Conservation (phyloP, 2,888 invertebrate species). For the Conops quadrifasciatus region DNA sequence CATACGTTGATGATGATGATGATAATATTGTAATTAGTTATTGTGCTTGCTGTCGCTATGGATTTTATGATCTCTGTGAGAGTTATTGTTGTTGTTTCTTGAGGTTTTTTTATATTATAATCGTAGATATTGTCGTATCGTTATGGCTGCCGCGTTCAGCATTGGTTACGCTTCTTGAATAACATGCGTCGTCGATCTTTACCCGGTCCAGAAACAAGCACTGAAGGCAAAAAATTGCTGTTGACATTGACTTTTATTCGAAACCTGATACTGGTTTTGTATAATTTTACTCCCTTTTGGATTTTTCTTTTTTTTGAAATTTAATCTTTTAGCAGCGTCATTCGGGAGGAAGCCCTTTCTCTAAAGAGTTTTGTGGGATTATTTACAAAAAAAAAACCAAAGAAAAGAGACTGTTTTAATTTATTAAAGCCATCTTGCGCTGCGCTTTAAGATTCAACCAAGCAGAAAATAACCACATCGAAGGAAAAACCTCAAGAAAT, state of each 20-base stretch:
- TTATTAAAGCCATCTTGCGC: too few relatives aligned
- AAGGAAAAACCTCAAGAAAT: too few relatives aligned
- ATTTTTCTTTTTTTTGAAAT: neutral
- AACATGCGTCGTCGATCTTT: conserved; percentile 15
- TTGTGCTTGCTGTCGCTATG: too few relatives aligned
- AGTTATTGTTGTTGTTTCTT: conserved; percentile 6
- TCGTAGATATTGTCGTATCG: neutral
- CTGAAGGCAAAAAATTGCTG: conserved; percentile 9
- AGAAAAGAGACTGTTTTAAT: too few relatives aligned
- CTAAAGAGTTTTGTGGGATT: too few relatives aligned
- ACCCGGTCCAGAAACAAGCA: neutral
- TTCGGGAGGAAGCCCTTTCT: neutral
- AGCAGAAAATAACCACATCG: neutral
- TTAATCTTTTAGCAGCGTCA: neutral
- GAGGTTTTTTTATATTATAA: neutral
- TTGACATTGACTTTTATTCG: conserved; percentile 29
- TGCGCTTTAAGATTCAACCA: neutral
- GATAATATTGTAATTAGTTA: too few relatives aligned
- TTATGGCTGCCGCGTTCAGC: neutral
- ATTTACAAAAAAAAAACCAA: too few relatives aligned
- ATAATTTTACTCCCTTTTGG: neutral
- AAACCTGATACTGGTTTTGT: neutral
- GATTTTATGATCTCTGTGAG: too few relatives aligned
- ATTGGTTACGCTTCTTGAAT: neutral
- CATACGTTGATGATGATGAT: neutral